Percentiles rank a stretch among this genome's conserved stretches.
phyloP scores from a whole-genome alignment of 2,888 invertebrate species.

The Drosophila birchii region DNA sequence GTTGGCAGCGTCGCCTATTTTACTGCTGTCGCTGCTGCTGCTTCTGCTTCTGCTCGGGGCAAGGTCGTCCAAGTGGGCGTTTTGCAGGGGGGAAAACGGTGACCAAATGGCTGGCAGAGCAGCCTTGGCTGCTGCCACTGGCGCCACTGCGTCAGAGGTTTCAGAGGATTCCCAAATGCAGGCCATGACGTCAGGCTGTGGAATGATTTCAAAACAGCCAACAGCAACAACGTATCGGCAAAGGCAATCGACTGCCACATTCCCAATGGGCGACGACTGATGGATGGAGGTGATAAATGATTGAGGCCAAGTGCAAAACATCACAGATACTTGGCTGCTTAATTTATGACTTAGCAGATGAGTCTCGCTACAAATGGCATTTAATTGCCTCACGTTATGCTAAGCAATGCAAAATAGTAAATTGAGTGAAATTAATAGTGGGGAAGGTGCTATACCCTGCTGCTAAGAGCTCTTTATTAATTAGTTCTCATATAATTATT shows the following conservation, averaged over 20 bases:
- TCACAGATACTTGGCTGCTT: constrained; percentile 24
- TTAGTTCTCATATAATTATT: no score
- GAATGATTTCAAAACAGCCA: constrained; percentile 6
- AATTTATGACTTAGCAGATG: constrained; percentile 57
- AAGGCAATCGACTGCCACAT: constrained; percentile 25
- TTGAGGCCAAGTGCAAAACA: constrained; percentile 42
- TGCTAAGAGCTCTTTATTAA: no score
- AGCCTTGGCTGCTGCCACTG: constrained; percentile 41
- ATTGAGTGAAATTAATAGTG: background rate
- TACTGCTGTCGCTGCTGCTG: background rate
- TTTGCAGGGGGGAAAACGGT: constrained; percentile 47
- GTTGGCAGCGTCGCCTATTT: constrained; percentile 53
- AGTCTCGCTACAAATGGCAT: constrained; percentile 47
- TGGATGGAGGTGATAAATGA: constrained; percentile 54
- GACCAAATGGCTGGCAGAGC: constrained; percentile 50
- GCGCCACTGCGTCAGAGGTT: constrained; percentile 37
- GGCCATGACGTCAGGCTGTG: constrained; percentile 41
- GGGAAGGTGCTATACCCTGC: background rate
- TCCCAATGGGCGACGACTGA: constrained; percentile 29
- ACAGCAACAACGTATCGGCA: constrained; percentile 4
- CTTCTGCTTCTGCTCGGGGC: constrained; percentile 17
- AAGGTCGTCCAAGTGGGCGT: constrained; percentile 41
- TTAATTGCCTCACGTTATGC: constrained; percentile 56
- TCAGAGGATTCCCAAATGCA: constrained; percentile 36
- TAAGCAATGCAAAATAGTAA: constrained; percentile 13